These are phyloP conservation scores for Gopherus evgoodei DNA, from an alignment of 2,113 vertebrate species.

Conservation along the genomic window DNA sequence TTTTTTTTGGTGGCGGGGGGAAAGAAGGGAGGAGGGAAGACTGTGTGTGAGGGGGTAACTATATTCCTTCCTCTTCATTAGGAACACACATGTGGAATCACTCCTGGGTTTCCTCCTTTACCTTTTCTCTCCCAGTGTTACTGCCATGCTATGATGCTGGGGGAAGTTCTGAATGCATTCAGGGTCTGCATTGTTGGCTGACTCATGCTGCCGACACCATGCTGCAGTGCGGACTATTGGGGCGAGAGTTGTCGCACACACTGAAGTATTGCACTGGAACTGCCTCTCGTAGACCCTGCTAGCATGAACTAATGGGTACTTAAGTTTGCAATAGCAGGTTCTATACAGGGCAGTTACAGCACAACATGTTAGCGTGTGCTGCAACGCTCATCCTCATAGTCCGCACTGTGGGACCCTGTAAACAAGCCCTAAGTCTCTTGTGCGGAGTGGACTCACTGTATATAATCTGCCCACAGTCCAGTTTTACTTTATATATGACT, in stretches of 20 bases:
- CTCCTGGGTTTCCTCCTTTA: background rate
- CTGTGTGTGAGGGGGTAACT: no score
- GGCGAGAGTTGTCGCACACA: background rate
- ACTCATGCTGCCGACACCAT: background rate
- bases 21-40: no score
- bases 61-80: background rate
- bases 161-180: background rate
- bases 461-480: background rate
- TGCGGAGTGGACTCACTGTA: rapidly evolving
- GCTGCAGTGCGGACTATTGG: background rate
- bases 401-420: background rate
- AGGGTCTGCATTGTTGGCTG: background rate
- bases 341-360: background rate
- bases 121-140: background rate
- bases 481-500: constrained; percentile 15
- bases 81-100: background rate
- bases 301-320: no score
- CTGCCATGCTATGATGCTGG: background rate
- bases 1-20: background rate
- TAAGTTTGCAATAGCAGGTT: background rate
- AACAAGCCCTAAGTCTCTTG: background rate
- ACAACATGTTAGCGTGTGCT: background rate
- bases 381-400: background rate
- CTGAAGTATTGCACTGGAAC: background rate
- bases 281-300: background rate